A percentile compares a stretch with the other conserved stretches of the same genome.
These are phyloP conservation scores for Cyclopterus lumpus DNA, from an alignment of 2,797 vertebrate genomes.

Conservation along the genomic window DNA sequence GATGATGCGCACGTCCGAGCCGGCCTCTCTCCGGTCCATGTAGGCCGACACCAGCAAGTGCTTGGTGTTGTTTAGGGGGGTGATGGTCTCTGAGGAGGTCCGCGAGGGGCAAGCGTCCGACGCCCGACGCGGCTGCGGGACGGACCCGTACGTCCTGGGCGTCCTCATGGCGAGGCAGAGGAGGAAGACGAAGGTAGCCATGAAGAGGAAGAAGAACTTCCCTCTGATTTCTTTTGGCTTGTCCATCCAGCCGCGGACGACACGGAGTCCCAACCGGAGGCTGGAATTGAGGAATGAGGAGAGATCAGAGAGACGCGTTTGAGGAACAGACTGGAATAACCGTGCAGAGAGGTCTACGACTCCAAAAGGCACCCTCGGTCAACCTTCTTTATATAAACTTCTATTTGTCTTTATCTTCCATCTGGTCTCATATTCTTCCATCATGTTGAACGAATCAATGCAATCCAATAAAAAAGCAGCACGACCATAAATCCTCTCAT, in stretches of 20 bases:
- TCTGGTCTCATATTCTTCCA: too few relatives aligned
- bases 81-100: conserved; percentile 51
- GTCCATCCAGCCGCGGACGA: conserved; percentile 7
- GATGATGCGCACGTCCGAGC: conserved; percentile 63
- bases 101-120: rapidly evolving
- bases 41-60: conserved; percentile 74
- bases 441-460: too few relatives aligned
- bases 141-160: rapidly evolving
- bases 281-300: neutral
- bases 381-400: too few relatives aligned
- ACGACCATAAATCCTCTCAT: too few relatives aligned
- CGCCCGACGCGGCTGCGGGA: rapidly evolving
- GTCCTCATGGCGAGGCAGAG: rapidly evolving
- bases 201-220: neutral
- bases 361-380: too few relatives aligned
- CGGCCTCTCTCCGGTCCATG: conserved; percentile 53
- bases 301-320: neutral
- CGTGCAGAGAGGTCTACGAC: too few relatives aligned
- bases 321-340: neutral
- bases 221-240: rapidly evolving
- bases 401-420: too few relatives aligned
- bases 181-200: neutral
- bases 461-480: too few relatives aligned
- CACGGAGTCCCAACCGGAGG: conserved; percentile 11
- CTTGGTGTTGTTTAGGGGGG: conserved; percentile 52